phyloP scores from a whole-genome alignment of 2,113 vertebrate species.

The Ceyx melanurus region DNA sequence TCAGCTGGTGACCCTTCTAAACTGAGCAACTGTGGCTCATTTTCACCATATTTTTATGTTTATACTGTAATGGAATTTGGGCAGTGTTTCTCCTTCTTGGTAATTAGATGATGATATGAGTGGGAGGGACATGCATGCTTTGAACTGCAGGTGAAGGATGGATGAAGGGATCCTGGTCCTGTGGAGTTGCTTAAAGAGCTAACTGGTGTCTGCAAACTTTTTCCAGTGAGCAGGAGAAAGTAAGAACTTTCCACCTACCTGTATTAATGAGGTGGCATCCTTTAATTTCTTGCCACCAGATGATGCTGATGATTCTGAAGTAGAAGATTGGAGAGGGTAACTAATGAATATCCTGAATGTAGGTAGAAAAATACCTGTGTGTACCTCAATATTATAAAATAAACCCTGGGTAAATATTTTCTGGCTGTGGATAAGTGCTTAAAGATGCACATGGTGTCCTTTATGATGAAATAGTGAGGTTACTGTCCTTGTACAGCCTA shows the following conservation, averaged over 20 bases:
- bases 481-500: not conserved
- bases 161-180: not conserved
- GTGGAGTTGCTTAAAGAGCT: not conserved
- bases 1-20: not conserved
- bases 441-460: not conserved
- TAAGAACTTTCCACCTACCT: not conserved
- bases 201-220: not conserved
- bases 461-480: not conserved
- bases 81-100: not conserved
- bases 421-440: rapidly evolving
- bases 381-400: not conserved
- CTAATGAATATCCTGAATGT: not conserved
- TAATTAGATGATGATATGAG: not conserved
- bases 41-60: not conserved
- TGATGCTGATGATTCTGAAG: not conserved
- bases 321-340: not conserved
- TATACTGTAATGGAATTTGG: not conserved
- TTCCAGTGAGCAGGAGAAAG: not conserved
- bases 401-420: not conserved
- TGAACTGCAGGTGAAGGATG: not conserved
- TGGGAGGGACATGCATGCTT: not conserved
- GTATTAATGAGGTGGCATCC: not conserved
- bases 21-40: not conserved
- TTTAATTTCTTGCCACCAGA: not conserved
- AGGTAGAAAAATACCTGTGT: not conserved